Evolutionary conservation across 2,888 invertebrate genomes (phyloP), one percentile per base, ranked within the genome.

Genomic region (Macrophya annulata): DNA sequence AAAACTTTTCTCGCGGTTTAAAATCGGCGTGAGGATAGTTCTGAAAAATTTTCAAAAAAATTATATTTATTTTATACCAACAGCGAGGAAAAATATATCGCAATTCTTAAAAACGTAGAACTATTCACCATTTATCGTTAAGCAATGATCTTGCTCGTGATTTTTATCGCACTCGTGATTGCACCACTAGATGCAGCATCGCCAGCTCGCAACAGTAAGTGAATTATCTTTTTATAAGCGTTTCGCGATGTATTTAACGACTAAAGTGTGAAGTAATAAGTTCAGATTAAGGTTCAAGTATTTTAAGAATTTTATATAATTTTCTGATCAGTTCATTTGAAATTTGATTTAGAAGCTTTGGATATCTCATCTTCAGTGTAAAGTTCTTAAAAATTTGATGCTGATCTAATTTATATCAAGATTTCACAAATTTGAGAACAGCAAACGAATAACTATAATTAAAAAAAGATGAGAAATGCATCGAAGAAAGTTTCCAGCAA

Each of bases 181-280:
- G 81, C 81, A 43, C 43, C 81, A 10, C 31, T 51, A 4, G 6
- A 81, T 59, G 81, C 81, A 12, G 81, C 81, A 12, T 81, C 43
- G 43, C 81, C 81, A 12, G 21, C 62, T 62, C 81, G 81, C 25
- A 62, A 5, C 37, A n/a, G 81, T 81, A 45, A 62, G 81, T 62
- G 8, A 43, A 21, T 62, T 43, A 12, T 0, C n/a, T 40, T 40
- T 71, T 37, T n/a, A 68, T 55, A 55, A 55, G n/a, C 6, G n/a
- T 55, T n/a, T 55, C n/a, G 55, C 6, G n/a, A 55, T 55, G n/a
- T 55, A 55, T 8, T n/a, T 8, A 55, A 55, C 8, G 8, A n/a
- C n/a, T 55, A n/a, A 6, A 17, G n/a, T 51, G 17, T 51, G n/a
- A 51, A 51, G 51, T 51, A 51, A 5, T 0, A 6, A 51, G 51